phyloP scores from a whole-genome alignment of 2,888 invertebrate species.

The Pollenia labialis region DNA sequence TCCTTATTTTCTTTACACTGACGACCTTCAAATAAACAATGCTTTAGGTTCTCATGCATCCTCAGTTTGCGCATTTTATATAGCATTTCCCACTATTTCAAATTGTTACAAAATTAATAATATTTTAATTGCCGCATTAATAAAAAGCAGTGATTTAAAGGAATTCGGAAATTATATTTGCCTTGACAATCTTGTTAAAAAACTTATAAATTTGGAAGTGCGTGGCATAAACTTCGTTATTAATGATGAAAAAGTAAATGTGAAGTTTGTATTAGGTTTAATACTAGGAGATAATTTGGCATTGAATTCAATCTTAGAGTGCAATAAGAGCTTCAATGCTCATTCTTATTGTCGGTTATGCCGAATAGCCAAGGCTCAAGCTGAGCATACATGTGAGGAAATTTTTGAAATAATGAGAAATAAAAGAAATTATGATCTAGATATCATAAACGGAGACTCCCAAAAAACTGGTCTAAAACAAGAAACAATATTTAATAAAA shows the following conservation, averaged over 20 bases:
- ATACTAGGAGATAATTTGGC: not conserved
- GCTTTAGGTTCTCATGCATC: no score
- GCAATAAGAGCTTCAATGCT: conserved; percentile 6
- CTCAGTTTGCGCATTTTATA: no score
- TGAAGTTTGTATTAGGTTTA: not conserved
- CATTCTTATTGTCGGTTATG: not conserved
- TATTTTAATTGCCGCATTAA: no score
- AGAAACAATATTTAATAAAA: not conserved
- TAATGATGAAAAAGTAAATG: not conserved
- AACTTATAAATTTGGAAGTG: not conserved
- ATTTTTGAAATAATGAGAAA: not conserved
- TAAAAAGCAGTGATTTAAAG: no score
- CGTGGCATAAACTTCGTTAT: not conserved
- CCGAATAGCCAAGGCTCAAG: not conserved
- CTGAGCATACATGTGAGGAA: not conserved
- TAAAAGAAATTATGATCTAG: not conserved
- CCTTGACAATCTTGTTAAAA: no score
- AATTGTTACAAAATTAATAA: no score
- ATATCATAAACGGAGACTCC: not conserved
- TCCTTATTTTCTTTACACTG: conserved; percentile 9
- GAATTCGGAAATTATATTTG: no score
- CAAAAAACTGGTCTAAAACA: not conserved
- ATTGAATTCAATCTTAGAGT: conserved; percentile 8
- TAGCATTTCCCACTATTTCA: no score
- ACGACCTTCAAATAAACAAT: not conserved